A percentile compares a stretch with the other conserved stretches of the same genome.
These are phyloP conservation scores for Epizoanthus rinbou DNA, from an alignment of 92 coral and sea anemone genomes.

Conservation along the genomic window DNA sequence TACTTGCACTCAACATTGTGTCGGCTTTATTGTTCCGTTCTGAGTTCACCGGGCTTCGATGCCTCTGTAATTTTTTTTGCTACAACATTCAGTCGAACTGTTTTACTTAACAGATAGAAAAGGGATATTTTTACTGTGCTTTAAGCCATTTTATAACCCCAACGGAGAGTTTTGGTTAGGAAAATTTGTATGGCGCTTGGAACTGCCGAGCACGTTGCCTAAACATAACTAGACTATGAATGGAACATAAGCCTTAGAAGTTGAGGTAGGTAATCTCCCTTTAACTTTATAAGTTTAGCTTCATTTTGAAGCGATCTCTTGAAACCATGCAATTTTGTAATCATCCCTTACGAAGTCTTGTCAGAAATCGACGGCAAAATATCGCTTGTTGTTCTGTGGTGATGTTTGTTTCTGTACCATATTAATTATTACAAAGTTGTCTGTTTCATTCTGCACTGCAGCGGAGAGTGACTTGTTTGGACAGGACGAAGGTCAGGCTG, in stretches of 20 bases:
- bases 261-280: conserved; percentile 9
- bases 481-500: not conserved
- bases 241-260: conserved; percentile 15
- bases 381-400: not conserved
- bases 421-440: not conserved
- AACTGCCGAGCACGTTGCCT: conserved; percentile 21
- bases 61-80: conserved; percentile 45
- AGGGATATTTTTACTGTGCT: not conserved
- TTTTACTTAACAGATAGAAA: conserved; percentile 32
- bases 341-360: not conserved
- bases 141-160: conserved; percentile 19
- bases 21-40: conserved; percentile 69
- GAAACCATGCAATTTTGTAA: not conserved
- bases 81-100: conserved; percentile 25
- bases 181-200: conserved; percentile 28
- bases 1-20: conserved; percentile 69
- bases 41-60: conserved; percentile 62
- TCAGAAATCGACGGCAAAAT: not conserved
- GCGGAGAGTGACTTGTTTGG: conserved; percentile 22
- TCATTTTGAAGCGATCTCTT: not conserved
- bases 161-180: not conserved
- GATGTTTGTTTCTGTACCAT: not conserved
- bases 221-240: conserved; percentile 34
- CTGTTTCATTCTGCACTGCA: conserved; percentile 3
- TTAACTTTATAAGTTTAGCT: not conserved